Base-by-base conservation (phyloP, 2,797 vertebrate species). In the Arrhamphus sclerolepis region DNA sequence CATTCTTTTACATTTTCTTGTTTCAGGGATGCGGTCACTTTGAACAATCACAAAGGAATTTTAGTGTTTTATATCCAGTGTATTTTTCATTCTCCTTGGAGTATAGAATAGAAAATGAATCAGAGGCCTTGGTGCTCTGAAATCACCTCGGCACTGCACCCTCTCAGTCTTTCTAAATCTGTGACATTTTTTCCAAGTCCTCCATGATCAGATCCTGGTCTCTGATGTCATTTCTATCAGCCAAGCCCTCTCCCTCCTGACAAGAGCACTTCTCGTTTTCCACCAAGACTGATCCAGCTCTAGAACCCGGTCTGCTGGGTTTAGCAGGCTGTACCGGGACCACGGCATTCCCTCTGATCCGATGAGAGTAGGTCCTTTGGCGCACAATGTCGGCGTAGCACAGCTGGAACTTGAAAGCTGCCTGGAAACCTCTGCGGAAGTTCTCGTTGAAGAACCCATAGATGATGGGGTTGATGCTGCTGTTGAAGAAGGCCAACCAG, bases 401-500 rank as follows among this genome's bases (percentile, higher is more conserved):
- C 38, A 95, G 86, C 78, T 93, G 94, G 44, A 97, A 84, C 9
- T 90, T 89, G 70, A 98, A 95, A 1, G 90, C 93, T 0, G 94
- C 93, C 73, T 94, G 93, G 56, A 97, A 98, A 5, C 95, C 95
- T 1, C 86, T 75, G 2, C 89, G 93, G 50, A 98, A 98, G 74
- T 97, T 98, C 67, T 95, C 89, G 0, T 98, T 98, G 79, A 96
- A 97, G 89, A 96, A 97, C 0, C 97, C 95, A 0, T 98, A 97
- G 80, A 98, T 92, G 70, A 98, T 94, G 42, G 97, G 96, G 86
- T 98, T 97, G 81, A 97, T 1, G 0, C 96, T 98, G 90, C 96
- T 98, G 81, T 98, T 98, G 83, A 90, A 96, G 75, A 98, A 98
- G 20, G 96, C 96, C 69, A 98, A 56, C 96, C 97, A 98, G 83